phyloP scores from a whole-genome alignment of 2,113 vertebrate species.

The Nothocercus julius region DNA sequence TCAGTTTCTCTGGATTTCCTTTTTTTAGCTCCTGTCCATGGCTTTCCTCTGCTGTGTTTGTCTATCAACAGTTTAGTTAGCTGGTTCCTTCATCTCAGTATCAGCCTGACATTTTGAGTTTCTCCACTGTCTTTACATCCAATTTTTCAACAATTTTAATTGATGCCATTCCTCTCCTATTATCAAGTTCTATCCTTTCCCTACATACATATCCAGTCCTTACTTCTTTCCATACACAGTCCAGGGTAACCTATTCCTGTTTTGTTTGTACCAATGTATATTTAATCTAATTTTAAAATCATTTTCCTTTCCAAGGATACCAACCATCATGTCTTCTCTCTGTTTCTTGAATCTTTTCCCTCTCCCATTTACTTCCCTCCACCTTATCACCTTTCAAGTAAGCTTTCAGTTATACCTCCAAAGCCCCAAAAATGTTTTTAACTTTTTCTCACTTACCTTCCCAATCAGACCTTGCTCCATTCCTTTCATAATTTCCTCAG shows the following conservation, averaged over 20 bases:
- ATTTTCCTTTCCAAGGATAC: not conserved
- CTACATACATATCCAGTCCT: not conserved
- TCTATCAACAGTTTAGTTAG: not conserved
- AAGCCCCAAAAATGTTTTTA: not conserved
- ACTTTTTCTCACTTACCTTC: not conserved
- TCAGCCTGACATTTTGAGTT: not conserved
- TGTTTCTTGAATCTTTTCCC: not conserved
- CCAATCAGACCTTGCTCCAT: not conserved
- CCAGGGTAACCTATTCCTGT: not conserved
- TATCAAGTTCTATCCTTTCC: not conserved
- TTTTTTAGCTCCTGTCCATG: not conserved
- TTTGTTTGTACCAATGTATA: not conserved
- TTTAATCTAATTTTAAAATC: not conserved
- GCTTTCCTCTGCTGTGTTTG: not conserved
- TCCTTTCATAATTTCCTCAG: not conserved
- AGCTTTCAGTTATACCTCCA: not conserved
- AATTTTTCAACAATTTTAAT: not conserved
- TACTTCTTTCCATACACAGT: not conserved
- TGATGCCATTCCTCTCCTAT: not conserved
- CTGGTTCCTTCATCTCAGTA: not conserved
- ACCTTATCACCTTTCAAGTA: not conserved
- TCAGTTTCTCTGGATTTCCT: not conserved
- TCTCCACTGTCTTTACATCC: not conserved
- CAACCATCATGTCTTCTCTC: not conserved
- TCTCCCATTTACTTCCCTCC: not conserved